Conservation (phyloP, 2,113 vertebrate genomes). For the Camarhynchus parvulus region DNA sequence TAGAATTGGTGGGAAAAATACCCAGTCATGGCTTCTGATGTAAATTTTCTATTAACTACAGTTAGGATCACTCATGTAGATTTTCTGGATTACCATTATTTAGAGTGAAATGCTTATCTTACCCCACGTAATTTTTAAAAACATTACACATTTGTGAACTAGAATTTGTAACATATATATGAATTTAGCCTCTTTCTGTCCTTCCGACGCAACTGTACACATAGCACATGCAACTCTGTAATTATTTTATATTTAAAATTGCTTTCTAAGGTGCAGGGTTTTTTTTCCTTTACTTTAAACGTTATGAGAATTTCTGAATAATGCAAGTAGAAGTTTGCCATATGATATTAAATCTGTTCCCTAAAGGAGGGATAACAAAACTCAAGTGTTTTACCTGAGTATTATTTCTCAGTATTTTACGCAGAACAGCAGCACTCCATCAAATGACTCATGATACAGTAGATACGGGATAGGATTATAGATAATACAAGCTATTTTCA, state of each 20-base stretch:
- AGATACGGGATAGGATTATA: background rate
- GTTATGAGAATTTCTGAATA: background rate
- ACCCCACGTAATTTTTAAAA: background rate
- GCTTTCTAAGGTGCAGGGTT: background rate
- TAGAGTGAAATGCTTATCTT: background rate
- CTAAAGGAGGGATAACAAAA: background rate
- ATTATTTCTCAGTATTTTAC: background rate
- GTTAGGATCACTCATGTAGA: background rate
- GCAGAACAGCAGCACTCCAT: background rate
- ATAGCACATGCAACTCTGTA: background rate
- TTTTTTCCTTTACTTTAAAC: background rate
- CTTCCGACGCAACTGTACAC: background rate
- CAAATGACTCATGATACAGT: background rate
- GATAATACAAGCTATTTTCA: background rate
- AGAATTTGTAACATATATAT: background rate
- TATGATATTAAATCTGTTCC: background rate
- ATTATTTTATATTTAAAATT: background rate
- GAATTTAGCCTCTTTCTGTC: background rate
- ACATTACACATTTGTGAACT: background rate
- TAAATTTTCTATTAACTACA: background rate
- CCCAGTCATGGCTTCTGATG: background rate
- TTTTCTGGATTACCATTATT: background rate
- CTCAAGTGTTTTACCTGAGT: background rate
- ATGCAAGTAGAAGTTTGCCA: background rate
- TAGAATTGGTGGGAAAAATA: background rate